Base-by-base conservation (phyloP, 2,797 vertebrate genomes). In the Gobio occitaniae region DNA sequence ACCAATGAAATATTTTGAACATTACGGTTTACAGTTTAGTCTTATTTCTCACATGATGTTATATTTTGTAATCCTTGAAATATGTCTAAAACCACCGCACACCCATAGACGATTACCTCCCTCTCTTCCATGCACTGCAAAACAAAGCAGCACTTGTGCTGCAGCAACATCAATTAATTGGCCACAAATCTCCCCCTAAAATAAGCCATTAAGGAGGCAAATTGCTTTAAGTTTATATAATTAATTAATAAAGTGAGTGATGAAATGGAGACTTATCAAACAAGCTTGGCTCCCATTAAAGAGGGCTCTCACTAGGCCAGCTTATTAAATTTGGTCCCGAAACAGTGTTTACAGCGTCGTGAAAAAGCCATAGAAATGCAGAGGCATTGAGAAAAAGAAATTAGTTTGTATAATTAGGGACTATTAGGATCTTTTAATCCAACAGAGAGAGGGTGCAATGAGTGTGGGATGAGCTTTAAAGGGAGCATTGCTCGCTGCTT, bases 181-280 rank as follows among this genome's bases (percentile, higher is more conserved):
- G 90, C 93, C 90, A 93, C 92, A 94, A 93, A 94, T 95, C 94
- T 95, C 93, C 91, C 90, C 89, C 92, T 92, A 94, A 93, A 94
- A 92, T 92, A 95, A 95, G 91, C 91, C 92, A 95, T 95, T 95
- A 95, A 94, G 91, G 92, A 91, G 89, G 92, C 92, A 95, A 95
- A 95, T 95, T 93, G 93, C 94, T 94, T 94, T 94, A 95, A 94
- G 93, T 95, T 95, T 95, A 94, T 95, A 88, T 90, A 95, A 93
- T 95, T 95, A 96, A 95, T 96, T 95, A 95, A 96, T 96, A 94
- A 95, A 95, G 92, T 91, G 91, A 91, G 88, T 95, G 95, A 95
- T 95, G 94, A 95, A 96, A 94, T 95, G 93, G 93, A 94, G 94
- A 94, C 93, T 94, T 95, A 94, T 96, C 95, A 95, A 94, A 94